Conservation (phyloP, 2,113 vertebrate genomes). For the Microcebus murinus region DNA sequence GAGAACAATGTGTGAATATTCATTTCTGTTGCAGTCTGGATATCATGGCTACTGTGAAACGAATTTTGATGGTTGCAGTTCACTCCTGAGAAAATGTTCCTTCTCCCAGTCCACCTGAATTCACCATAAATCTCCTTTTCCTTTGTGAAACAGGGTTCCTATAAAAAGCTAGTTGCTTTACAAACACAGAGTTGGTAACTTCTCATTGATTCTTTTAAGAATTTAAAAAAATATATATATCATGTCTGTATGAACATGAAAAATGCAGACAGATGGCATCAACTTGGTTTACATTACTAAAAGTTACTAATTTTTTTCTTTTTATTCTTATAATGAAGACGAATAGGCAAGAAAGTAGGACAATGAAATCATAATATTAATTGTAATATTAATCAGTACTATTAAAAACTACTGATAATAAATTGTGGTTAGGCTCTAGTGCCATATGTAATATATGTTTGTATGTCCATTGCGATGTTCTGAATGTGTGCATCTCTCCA, state of each 20-base stretch:
- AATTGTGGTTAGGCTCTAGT: not conserved
- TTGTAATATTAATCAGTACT: too few relatives aligned
- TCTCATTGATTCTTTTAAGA: not conserved
- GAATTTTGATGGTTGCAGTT: not conserved
- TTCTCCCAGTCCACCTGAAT: not conserved
- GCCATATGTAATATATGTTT: not conserved
- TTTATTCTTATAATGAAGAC: not conserved
- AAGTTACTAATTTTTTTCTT: not conserved
- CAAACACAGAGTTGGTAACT: not conserved
- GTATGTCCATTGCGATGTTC: not conserved
- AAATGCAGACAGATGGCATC: not conserved
- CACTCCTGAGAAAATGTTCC: not conserved
- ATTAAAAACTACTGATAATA: not conserved
- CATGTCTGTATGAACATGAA: not conserved
- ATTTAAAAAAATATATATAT: not conserved
- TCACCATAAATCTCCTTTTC: not conserved
- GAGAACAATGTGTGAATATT: not conserved
- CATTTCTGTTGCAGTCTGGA: not conserved
- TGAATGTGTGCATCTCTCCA: not conserved
- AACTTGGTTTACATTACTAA: not conserved
- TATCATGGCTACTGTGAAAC: not conserved
- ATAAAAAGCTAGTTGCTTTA: not conserved
- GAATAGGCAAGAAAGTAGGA: not conserved
- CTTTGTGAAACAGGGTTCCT: not conserved
- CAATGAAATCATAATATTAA: not conserved